Conservation (phyloP, 2,113 vertebrate species). For the Pyxicephalus adspersus region DNA sequence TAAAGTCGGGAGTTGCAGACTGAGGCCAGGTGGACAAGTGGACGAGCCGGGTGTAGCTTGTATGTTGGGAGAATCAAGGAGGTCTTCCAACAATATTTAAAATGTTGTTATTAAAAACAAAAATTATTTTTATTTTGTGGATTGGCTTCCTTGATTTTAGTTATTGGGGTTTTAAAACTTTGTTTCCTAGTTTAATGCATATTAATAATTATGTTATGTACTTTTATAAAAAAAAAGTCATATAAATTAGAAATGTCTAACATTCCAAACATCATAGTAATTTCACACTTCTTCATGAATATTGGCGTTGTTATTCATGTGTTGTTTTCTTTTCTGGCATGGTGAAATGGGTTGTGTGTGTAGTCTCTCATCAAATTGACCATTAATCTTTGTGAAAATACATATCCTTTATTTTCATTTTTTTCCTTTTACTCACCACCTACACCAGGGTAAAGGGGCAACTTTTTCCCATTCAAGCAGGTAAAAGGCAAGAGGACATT, state of each 20-base stretch:
- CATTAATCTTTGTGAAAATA: not conserved
- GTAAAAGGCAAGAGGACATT: too few species aligned
- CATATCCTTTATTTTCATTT: not conserved
- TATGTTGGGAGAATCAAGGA: too few species aligned
- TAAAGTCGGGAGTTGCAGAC: too few species aligned
- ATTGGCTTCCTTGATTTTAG: conserved; percentile 3
- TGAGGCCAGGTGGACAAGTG: too few species aligned
- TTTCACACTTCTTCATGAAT: conserved; percentile 37
- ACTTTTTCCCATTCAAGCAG: too few species aligned
- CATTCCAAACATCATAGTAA: conserved; percentile 7
- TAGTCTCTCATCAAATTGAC: not conserved
- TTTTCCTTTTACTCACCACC: not conserved
- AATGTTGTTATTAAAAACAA: not conserved
- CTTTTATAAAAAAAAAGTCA: conserved; percentile 26
- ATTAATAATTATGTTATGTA: conserved; percentile 1
- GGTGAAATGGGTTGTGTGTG: not conserved
- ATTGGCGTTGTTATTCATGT: conserved; percentile 23
- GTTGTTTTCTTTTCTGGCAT: conserved; percentile 2
- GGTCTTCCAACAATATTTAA: too few species aligned
- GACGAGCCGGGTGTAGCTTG: too few species aligned
- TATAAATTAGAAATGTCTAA: conserved; percentile 1
- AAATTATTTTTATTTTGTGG: not conserved
- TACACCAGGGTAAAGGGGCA: not conserved
- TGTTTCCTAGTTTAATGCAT: conserved; percentile 4
- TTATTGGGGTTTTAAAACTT: not conserved